Conservation (phyloP, 2,797 vertebrate genomes). For the Pangasius sanitwongsei region DNA sequence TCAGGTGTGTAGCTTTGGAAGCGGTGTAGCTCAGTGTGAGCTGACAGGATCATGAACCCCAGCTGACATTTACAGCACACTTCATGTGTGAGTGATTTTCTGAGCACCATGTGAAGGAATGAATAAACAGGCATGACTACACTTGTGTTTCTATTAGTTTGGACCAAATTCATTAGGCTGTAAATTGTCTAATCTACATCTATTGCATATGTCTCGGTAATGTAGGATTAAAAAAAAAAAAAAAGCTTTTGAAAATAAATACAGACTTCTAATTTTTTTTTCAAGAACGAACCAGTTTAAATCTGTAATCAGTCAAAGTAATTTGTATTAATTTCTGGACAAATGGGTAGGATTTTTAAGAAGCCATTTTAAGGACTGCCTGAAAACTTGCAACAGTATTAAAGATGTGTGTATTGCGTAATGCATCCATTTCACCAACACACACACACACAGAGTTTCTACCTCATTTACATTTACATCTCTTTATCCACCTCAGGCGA, state of each 20-base stretch:
- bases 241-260: not conserved
- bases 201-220: not conserved
- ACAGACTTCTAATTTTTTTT: not conserved
- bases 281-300: not conserved
- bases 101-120: not conserved
- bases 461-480: not conserved
- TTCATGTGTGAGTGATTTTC: too few relatives aligned
- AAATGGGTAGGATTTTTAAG: too few relatives aligned
- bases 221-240: not conserved
- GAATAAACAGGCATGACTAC: not conserved
- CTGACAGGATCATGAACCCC: not conserved
- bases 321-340: not conserved
- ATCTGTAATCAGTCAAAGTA: not conserved
- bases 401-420: not conserved
- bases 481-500: not conserved
- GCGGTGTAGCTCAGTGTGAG: not conserved
- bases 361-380: not conserved
- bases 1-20: not conserved
- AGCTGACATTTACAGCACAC: not conserved
- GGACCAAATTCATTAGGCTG: not conserved
- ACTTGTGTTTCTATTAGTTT: not conserved
- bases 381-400: not conserved
- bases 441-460: not conserved
- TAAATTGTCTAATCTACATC: not conserved
- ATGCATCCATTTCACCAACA: not conserved